These are phyloP conservation scores for Nasonia longicornis DNA, from an alignment of 1,140 invertebrate species.

Conservation along the genomic window DNA sequence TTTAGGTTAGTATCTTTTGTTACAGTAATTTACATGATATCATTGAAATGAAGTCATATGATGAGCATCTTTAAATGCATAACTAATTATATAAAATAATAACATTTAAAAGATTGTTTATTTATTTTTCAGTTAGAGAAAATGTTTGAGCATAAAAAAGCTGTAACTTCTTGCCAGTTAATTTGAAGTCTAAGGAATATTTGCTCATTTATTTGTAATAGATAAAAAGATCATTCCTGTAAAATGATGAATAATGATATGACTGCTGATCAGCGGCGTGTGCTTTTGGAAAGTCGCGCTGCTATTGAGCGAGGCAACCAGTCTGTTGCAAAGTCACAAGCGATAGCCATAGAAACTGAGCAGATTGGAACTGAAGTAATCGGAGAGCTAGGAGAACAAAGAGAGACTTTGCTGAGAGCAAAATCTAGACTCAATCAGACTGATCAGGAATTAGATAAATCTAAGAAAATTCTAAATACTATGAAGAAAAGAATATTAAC, in stretches of 20 bases:
- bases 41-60: background rate
- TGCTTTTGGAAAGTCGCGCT: slow-evolving; percentile 71
- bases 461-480: slow-evolving; percentile 72
- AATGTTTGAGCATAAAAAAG: background rate
- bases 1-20: slow-evolving; percentile 34
- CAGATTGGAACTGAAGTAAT: slow-evolving; percentile 82
- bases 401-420: slow-evolving; percentile 75
- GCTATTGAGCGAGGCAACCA: slow-evolving; percentile 75
- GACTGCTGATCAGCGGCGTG: slow-evolving; percentile 69
- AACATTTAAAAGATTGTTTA: background rate
- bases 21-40: background rate
- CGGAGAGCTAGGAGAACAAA: slow-evolving; percentile 74
- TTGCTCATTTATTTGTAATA: background rate
- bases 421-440: slow-evolving; percentile 74
- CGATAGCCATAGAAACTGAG: slow-evolving; percentile 83
- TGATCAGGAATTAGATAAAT: slow-evolving; percentile 73
- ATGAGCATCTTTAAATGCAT: background rate
- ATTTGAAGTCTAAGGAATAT: background rate
- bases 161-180: background rate
- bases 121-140: background rate
- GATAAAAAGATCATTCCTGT: background rate
- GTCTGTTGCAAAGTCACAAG: slow-evolving; percentile 78
- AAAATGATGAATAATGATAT: slow-evolving; percentile 66
- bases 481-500: slow-evolving; percentile 76
- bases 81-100: no score